Conservation (phyloP, 2,888 invertebrate genomes). For the Leptodirus hochenwartii region DNA sequence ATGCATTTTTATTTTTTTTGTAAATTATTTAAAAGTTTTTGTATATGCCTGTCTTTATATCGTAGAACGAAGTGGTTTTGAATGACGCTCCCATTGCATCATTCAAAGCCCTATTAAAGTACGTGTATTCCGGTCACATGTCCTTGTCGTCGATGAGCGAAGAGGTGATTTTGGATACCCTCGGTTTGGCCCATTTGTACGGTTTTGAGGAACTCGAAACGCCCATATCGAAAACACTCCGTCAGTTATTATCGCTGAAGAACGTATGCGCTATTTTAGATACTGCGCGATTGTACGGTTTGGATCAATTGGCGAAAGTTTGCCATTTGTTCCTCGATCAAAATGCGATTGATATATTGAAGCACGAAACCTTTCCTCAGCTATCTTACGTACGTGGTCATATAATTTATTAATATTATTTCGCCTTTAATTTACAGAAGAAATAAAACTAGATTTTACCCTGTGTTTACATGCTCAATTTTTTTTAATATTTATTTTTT, state of each 20-base stretch:
- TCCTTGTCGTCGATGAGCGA: slow-evolving; percentile 45
- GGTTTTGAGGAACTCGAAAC: slow-evolving; percentile 83
- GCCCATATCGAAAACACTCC: slow-evolving; percentile 83
- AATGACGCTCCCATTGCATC: slow-evolving; percentile 67
- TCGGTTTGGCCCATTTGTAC: slow-evolving; percentile 88
- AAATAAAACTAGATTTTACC: too few relatives aligned
- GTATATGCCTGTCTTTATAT: slow-evolving; percentile 1
- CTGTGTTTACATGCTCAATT: too few relatives aligned
- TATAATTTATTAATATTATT: not conserved
- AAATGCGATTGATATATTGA: slow-evolving; percentile 69
- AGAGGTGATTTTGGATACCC: slow-evolving; percentile 48
- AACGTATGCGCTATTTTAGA: slow-evolving; percentile 94
- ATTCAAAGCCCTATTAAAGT: slow-evolving; percentile 78
- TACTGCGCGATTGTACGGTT: slow-evolving; percentile 60
- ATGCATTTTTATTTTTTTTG: not conserved
- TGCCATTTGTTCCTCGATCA: slow-evolving; percentile 84
- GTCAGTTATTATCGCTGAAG: slow-evolving; percentile 66
- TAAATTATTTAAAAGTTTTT: not conserved
- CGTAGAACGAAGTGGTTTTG: slow-evolving; percentile 60
- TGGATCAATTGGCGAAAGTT: slow-evolving; percentile 49
- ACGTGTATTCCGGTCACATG: slow-evolving; percentile 77
- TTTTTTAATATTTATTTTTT: too few relatives aligned
- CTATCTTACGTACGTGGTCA: slow-evolving; percentile 49
- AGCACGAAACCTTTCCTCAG: slow-evolving; percentile 66
- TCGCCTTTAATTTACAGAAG: not conserved